These are phyloP conservation scores for Lepidocyrtinus sp. DNA, from an alignment of 2,888 invertebrate species.

Conservation along the genomic window DNA sequence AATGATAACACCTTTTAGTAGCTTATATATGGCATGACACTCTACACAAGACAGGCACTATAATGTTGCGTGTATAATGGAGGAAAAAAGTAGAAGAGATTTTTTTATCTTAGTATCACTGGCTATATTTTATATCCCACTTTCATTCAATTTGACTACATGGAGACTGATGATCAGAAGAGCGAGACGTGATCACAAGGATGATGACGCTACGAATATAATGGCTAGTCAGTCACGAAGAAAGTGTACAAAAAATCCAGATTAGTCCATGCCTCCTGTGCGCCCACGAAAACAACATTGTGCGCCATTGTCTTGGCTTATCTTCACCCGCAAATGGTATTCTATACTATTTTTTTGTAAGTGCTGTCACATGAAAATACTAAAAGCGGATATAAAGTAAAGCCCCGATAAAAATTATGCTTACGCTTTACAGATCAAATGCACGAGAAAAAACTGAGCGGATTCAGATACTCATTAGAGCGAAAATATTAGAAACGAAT, in stretches of 20 bases:
- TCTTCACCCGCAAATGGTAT: no score
- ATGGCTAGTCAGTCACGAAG: conserved; percentile 32
- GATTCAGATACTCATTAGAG: conserved; percentile 47
- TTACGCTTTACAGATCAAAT: no score
- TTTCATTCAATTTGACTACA: background rate
- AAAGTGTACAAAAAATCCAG: conserved; percentile 27
- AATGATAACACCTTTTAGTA: conserved; percentile 42
- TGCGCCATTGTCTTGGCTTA: background rate
- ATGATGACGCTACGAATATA: background rate
- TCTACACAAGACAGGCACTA: background rate
- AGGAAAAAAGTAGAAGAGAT: no score
- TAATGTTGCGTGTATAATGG: background rate
- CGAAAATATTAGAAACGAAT: conserved; percentile 29
- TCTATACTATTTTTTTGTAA: background rate
- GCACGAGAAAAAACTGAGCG: conserved; percentile 48
- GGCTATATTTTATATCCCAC: background rate
- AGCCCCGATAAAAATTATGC: conserved; percentile 32
- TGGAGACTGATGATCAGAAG: background rate
- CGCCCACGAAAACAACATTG: conserved; percentile 12
- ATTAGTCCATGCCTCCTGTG: conserved; percentile 18
- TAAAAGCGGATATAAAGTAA: background rate
- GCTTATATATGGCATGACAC: background rate
- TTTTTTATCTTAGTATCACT: background rate
- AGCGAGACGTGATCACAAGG: background rate
- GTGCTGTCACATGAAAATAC: conserved; percentile 9